A percentile compares a stretch with the other conserved stretches of the same genome.
Evolutionary conservation across 2,113 vertebrate genomes (phyloP).

Genomic region (Porphyrio hochstetteri): DNA sequence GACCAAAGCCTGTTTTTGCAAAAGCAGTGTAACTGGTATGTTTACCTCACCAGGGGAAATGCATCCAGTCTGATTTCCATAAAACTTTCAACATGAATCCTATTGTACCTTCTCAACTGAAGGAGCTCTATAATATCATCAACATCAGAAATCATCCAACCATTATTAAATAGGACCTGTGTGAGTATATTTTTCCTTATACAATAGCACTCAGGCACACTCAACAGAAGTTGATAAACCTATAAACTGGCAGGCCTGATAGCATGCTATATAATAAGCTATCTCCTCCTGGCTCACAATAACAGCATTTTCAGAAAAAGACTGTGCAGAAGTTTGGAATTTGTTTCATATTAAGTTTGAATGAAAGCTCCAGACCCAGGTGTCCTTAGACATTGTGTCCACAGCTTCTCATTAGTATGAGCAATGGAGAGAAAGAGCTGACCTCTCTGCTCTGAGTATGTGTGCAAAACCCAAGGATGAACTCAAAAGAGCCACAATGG

Average conservation of each 20-base stretch:
- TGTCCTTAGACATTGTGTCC: accelerated
- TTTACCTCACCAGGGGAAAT: not conserved
- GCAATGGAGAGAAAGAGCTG: accelerated
- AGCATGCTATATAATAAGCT: not conserved
- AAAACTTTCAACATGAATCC: not conserved
- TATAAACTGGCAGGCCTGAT: not conserved
- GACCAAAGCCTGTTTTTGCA: not conserved
- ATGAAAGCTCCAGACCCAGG: not conserved
- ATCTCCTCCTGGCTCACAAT: not conserved
- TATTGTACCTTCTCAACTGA: not conserved
- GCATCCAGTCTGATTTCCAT: not conserved
- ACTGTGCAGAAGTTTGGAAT: not conserved
- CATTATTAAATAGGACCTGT: not conserved
- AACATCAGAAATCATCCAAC: not conserved
- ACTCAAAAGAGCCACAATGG: not conserved
- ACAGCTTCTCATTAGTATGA: not conserved
- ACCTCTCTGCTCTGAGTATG: not conserved
- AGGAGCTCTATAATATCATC: not conserved
- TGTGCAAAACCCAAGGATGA: not conserved
- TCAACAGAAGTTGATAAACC: not conserved
- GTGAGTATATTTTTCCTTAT: not conserved
- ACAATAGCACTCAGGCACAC: not conserved
- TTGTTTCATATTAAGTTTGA: not conserved
- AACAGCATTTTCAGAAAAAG: not conserved
- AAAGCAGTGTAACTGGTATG: not conserved